Evolutionary conservation across 1,140 invertebrate genomes (phyloP).

Genomic region (Oppia nitens): DNA sequence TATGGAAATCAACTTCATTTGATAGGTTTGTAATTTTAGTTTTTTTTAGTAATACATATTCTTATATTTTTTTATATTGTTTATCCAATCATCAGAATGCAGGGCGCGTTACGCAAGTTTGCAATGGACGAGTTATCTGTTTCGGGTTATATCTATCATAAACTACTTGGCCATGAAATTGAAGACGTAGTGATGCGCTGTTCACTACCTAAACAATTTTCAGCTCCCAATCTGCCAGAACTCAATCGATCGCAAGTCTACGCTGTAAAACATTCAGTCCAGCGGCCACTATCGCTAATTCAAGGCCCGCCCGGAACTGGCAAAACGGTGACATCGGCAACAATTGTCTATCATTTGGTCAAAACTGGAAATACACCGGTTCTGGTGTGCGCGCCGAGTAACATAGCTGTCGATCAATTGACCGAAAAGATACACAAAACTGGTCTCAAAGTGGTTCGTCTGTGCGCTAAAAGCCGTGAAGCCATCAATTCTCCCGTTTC

Average conservation of each 20-base stretch:
- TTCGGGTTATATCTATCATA: conserved; percentile 93
- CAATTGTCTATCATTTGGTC: conserved; percentile 94
- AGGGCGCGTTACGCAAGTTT: conserved; percentile 80
- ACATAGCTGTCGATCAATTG: conserved; percentile 96
- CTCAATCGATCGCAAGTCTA: conserved; percentile 73
- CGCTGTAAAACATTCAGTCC: conserved; percentile 95
- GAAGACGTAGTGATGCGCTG: conserved; percentile 83
- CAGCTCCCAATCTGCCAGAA: conserved; percentile 89
- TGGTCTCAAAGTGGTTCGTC: conserved; percentile 81
- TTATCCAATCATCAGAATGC: conserved; percentile 53
- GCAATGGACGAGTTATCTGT: conserved; percentile 91
- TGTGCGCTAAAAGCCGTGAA: conserved; percentile 95
- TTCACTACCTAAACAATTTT: conserved; percentile 86
- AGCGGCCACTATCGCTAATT: conserved; percentile 87
- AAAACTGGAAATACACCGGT: conserved; percentile 80
- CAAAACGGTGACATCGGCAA: conserved; percentile 98
- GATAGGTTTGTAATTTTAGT: conserved; percentile 49
- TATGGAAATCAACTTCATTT: conserved; percentile 99
- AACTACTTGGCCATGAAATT: conserved; percentile 85
- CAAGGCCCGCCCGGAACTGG: conserved; percentile 84
- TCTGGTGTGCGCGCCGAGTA: conserved; percentile 93
- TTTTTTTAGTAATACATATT: conserved; percentile 9
- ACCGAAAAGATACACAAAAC: conserved; percentile 98
- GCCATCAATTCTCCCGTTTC: conserved; percentile 95
- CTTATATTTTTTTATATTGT: conserved; percentile 1